These are phyloP conservation scores for Mirza zaza DNA, from an alignment of 2,113 vertebrate genomes.

Conservation along the genomic window DNA sequence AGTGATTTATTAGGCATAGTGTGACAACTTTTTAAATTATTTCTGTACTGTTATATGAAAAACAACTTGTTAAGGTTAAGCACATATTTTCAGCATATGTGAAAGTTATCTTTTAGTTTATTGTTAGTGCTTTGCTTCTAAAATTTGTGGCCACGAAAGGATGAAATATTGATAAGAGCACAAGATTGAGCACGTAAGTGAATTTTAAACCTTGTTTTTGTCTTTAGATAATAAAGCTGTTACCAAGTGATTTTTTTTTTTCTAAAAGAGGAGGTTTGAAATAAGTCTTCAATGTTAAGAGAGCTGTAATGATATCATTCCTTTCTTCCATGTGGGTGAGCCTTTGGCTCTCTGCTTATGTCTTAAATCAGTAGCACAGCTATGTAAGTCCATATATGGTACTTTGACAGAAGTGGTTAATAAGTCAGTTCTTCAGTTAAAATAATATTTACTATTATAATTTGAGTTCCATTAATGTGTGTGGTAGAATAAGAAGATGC, in stretches of 20 bases:
- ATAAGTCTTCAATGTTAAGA: conserved; percentile 13
- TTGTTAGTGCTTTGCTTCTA: conserved; percentile 24
- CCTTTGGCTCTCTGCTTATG: conserved; percentile 1
- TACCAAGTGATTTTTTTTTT: conserved; percentile 29
- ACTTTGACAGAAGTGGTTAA: conserved; percentile 53
- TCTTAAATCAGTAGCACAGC: conserved; percentile 31
- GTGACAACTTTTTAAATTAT: neutral
- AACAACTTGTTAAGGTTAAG: conserved; percentile 32
- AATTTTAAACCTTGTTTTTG: conserved; percentile 54
- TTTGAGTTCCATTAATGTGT: conserved; percentile 53
- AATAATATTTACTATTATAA: conserved; percentile 65
- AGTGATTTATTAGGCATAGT: neutral
- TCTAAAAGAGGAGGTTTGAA: conserved; percentile 8
- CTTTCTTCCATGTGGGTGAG: neutral
- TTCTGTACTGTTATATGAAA: neutral
- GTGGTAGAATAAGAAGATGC: conserved; percentile 43
- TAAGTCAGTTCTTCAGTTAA: conserved; percentile 61
- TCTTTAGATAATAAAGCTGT: conserved; percentile 51
- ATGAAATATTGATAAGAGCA: neutral
- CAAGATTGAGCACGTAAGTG: neutral
- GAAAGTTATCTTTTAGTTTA: neutral
- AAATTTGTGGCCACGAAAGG: neutral
- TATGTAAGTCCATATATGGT: conserved; percentile 42
- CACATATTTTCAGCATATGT: conserved; percentile 19
- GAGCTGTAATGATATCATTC: conserved; percentile 7